phyloP scores from a whole-genome alignment of 2,113 vertebrate species.

The Verasper variegatus region DNA sequence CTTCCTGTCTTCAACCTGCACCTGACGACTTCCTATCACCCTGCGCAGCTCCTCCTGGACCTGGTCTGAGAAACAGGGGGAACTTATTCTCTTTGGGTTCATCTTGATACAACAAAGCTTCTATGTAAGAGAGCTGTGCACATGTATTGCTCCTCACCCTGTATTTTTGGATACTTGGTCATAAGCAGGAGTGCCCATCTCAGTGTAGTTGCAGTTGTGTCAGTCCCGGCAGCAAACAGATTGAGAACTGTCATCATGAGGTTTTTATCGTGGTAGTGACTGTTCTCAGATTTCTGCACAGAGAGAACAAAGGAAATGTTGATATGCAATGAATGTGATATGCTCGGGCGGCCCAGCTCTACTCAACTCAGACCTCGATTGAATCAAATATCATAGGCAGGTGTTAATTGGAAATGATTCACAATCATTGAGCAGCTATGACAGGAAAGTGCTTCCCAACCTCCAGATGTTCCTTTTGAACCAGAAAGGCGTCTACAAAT shows the following conservation, averaged over 20 bases:
- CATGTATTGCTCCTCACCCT: constrained; percentile 61
- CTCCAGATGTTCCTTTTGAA: constrained; percentile 38
- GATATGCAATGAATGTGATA: too few species aligned
- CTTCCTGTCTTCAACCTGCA: constrained; percentile 26
- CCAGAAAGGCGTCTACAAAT: constrained; percentile 56
- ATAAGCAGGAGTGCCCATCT: constrained; percentile 76
- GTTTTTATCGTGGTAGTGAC: constrained; percentile 53
- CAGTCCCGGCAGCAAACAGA: constrained; percentile 76
- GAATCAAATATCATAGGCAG: too few species aligned
- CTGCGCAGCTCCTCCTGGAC: constrained; percentile 49
- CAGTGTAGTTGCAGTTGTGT: constrained; percentile 70
- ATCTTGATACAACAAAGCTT: not conserved
- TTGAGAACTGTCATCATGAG: constrained; percentile 54
- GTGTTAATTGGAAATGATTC: too few species aligned
- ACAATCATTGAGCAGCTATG: not conserved
- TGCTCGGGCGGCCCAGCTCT: too few species aligned
- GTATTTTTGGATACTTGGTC: constrained; percentile 79
- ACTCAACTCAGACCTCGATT: too few species aligned
- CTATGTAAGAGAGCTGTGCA: not conserved
- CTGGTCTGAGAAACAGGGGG: constrained; percentile 8
- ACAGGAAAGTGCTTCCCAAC: constrained; percentile 3
- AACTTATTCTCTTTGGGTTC: not conserved
- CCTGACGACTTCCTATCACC: constrained; percentile 28
- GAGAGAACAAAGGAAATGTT: not conserved
- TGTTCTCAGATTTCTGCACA: constrained; percentile 48